Evolutionary conservation across 2,113 vertebrate genomes (phyloP).

Genomic region (Girardinichthys multiradiatus): DNA sequence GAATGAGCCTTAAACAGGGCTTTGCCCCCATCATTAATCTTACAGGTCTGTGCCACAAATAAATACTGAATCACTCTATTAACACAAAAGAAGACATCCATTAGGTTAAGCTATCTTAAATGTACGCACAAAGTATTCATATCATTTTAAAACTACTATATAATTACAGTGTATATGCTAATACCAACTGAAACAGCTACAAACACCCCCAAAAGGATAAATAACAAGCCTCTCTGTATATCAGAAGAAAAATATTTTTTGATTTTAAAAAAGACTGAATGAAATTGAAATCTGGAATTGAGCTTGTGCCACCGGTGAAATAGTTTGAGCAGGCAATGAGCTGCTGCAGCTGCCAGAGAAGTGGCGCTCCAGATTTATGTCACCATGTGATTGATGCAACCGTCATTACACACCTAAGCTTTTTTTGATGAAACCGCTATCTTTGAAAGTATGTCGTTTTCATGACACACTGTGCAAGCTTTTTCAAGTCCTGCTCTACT

Average conservation of each 20-base stretch:
- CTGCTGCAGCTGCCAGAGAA: constrained; percentile 28
- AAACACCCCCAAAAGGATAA: constrained; percentile 12
- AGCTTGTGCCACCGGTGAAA: constrained; percentile 7
- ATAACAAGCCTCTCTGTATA: constrained; percentile 14
- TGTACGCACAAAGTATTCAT: constrained; percentile 45
- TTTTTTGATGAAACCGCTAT: constrained; percentile 58
- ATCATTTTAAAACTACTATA: constrained; percentile 57
- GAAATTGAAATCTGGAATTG: constrained; percentile 20
- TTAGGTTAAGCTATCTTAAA: constrained; percentile 52
- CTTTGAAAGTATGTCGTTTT: constrained; percentile 41
- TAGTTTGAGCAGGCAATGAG: constrained; percentile 34
- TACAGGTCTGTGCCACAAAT: constrained; percentile 46
- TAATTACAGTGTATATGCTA: constrained; percentile 26
- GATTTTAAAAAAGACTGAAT: constrained; percentile 16
- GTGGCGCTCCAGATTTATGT: constrained; percentile 31
- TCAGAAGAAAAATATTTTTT: constrained; percentile 27
- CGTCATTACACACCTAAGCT: constrained; percentile 53
- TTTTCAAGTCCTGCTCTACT: constrained; percentile 21
- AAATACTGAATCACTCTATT: constrained; percentile 66
- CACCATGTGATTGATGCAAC: constrained; percentile 38
- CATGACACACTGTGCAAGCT: neutral
- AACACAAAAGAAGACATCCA: constrained; percentile 69
- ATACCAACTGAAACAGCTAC: constrained; percentile 31
- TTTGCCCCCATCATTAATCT: constrained; percentile 70
- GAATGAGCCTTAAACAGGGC: constrained; percentile 69